These are phyloP conservation scores for Schrankia costaestrigalis DNA, from an alignment of 2,888 invertebrate genomes.

Conservation along the genomic window DNA sequence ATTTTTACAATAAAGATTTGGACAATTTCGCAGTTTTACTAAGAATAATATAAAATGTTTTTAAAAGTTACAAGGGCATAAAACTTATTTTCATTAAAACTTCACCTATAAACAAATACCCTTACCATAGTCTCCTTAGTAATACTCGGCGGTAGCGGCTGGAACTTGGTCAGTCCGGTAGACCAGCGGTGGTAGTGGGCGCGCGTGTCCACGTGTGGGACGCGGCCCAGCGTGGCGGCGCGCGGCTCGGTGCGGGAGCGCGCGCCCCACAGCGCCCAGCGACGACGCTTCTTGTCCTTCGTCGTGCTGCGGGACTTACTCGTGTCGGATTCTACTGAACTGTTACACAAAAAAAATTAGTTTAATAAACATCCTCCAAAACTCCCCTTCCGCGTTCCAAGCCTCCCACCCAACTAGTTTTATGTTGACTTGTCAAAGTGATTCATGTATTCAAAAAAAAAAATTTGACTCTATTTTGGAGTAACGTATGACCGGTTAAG, in stretches of 20 bases:
- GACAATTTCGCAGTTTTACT: no score
- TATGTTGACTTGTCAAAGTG: no score
- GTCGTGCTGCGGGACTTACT: slow-evolving; percentile 43
- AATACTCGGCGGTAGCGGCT: slow-evolving; percentile 87
- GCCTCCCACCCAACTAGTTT: no score
- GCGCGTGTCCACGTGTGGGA: slow-evolving; percentile 40
- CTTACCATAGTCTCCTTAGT: slow-evolving; percentile 90
- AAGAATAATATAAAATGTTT: no score
- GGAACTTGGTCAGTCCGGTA: slow-evolving; percentile 84
- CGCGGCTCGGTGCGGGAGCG: slow-evolving; percentile 82
- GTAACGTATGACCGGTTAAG: no score
- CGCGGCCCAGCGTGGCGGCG: slow-evolving; percentile 84
- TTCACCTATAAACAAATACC: neutral
- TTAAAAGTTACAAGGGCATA: no score
- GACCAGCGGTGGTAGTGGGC: slow-evolving; percentile 84
- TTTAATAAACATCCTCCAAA: no score
- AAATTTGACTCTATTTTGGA: no score
- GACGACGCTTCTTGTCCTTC: slow-evolving; percentile 83
- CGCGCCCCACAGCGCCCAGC: slow-evolving; percentile 86
- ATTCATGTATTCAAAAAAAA: no score
- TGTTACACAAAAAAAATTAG: slow-evolving; percentile 9
- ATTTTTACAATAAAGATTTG: no score
- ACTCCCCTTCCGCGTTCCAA: no score
- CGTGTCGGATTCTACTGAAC: slow-evolving; percentile 55
- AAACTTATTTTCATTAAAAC: no score